Percentiles rank a stretch among this genome's conserved stretches.
These are phyloP conservation scores for Saccopteryx bilineata DNA, from an alignment of 2,113 vertebrate genomes.

Conservation along the genomic window DNA sequence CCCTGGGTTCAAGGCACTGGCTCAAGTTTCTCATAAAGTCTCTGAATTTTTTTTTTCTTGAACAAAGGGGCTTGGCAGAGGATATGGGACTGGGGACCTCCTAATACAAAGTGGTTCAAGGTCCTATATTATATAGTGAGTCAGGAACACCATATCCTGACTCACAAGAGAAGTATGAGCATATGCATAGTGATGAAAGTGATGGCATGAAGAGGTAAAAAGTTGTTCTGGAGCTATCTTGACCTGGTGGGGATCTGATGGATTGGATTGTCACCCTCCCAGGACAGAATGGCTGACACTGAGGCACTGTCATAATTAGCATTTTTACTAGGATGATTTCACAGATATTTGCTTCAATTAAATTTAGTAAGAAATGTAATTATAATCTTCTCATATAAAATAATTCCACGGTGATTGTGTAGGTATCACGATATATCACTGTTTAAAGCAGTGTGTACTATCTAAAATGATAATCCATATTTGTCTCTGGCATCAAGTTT, in stretches of 20 bases:
- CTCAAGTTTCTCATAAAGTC: constrained; percentile 16
- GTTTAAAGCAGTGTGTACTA: not conserved
- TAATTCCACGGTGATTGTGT: not conserved
- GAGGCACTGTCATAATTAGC: not conserved
- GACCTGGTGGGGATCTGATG: not conserved
- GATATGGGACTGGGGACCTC: not conserved
- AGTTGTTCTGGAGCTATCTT: not conserved
- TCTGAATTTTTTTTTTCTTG: not conserved
- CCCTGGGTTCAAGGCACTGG: not conserved
- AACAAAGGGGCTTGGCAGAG: not conserved
- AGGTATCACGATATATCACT: not conserved
- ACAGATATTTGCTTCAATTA: not conserved
- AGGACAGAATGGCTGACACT: not conserved
- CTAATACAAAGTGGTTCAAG: not conserved
- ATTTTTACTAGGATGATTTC: not conserved
- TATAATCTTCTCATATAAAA: not conserved
- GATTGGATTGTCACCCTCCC: not conserved
- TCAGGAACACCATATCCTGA: not conserved
- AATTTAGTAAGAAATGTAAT: not conserved
- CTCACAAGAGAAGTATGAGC: not conserved
- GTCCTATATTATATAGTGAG: not conserved
- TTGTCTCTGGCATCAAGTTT: not conserved
- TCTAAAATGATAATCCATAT: not conserved
- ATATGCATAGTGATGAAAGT: not conserved
- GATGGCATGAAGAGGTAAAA: not conserved